A percentile compares a stretch with the other conserved stretches of the same genome.
Conservation (phyloP, 1,140 invertebrate genomes). For the Aphaenogaster ashmeadi region DNA sequence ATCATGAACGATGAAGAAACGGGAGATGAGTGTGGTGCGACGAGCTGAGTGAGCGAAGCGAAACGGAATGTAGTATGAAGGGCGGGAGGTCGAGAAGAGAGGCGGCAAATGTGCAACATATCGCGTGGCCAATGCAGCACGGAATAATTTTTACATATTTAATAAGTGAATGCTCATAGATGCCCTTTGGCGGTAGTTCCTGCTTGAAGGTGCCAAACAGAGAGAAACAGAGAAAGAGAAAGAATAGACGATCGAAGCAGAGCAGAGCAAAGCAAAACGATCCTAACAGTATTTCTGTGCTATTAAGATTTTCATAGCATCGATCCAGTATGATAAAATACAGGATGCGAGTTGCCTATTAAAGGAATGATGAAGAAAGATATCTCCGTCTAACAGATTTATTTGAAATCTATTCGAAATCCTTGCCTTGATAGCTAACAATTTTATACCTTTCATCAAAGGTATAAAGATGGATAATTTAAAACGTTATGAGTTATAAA, state of each 20-base stretch:
- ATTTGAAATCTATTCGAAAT: not conserved
- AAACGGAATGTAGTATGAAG: not conserved
- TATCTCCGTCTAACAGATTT: not conserved
- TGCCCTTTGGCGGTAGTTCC: constrained; percentile 70
- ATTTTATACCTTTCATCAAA: not conserved
- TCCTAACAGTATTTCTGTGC: constrained; percentile 45
- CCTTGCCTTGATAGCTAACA: not conserved
- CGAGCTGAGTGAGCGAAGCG: constrained; percentile 16
- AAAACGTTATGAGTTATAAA: not conserved
- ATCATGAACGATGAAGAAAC: constrained; percentile 14
- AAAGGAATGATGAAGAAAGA: not conserved
- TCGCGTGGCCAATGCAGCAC: constrained; percentile 66
- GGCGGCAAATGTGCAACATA: constrained; percentile 24
- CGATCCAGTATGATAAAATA: constrained; percentile 62
- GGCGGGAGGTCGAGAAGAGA: not conserved
- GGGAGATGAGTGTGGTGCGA: not conserved
- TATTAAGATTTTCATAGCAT: constrained; percentile 77
- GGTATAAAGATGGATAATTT: not conserved
- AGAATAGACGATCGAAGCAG: constrained; percentile 45
- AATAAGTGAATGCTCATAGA: constrained; percentile 68
- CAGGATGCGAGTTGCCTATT: not conserved
- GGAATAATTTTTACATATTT: constrained; percentile 69
- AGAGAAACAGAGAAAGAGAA: not conserved
- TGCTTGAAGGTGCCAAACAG: constrained; percentile 71
- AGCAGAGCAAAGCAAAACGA: constrained; percentile 43